Conservation (phyloP, 2,888 invertebrate genomes). For the Mycalesis mineus region DNA sequence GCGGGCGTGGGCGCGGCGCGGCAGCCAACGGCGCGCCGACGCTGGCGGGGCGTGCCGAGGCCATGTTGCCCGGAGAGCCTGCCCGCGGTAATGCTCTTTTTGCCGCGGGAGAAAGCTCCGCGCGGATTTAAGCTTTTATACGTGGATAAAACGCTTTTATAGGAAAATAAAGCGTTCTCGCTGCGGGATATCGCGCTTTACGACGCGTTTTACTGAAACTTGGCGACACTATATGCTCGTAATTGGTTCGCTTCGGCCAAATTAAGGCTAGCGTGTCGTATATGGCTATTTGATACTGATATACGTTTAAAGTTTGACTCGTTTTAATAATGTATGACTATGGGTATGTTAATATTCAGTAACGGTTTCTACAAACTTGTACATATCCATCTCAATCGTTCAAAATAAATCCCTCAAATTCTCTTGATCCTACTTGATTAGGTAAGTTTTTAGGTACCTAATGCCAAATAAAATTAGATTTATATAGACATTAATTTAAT, state of each 20-base stretch:
- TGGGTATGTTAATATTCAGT: conserved; percentile 4
- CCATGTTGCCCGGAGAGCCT: conserved; percentile 57
- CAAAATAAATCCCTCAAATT: no score
- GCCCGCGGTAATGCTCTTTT: conserved; percentile 71
- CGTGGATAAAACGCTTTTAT: conserved; percentile 78
- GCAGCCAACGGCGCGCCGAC: conserved; percentile 36
- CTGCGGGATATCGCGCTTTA: conserved; percentile 75
- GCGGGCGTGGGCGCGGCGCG: conserved; percentile 39
- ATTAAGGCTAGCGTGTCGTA: conserved; percentile 49
- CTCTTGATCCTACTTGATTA: no score
- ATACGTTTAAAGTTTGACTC: conserved; percentile 21
- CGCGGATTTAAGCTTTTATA: conserved; percentile 78
- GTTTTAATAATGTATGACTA: conserved; percentile 15
- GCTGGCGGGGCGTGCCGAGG: conserved; percentile 63
- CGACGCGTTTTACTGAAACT: conserved; percentile 73
- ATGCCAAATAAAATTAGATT: no score
- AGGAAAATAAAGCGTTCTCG: conserved; percentile 75
- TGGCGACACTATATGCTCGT: conserved; percentile 66
- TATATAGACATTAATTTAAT: no score
- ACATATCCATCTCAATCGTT: no score
- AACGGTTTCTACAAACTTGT: not conserved
- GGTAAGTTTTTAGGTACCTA: no score
- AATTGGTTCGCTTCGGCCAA: conserved; percentile 65
- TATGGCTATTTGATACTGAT: conserved; percentile 21
- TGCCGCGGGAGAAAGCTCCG: conserved; percentile 74